Base-by-base conservation (phyloP, 2,113 vertebrate genomes). In the Lota lota region DNA sequence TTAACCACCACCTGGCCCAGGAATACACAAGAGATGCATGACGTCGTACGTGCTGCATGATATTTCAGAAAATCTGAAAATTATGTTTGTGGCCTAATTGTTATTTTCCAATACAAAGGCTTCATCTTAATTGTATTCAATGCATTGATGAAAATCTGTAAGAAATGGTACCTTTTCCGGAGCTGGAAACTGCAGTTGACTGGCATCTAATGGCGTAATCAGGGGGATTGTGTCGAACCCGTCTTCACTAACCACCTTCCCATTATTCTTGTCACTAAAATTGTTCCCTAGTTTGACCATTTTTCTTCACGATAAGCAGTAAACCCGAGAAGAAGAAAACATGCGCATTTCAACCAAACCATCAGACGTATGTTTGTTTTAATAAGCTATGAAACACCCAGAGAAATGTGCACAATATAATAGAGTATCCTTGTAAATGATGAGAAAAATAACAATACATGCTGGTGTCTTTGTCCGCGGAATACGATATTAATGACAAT, bases 201-300 rank as follows among this genome's bases (percentile, higher is more conserved):
- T 96, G 89, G 95, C 95, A 85, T 97, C 96, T 85, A 98, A 86
- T 64, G 96, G 96, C 75, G 95, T 95, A 86, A 98, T 97, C 73
- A 98, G 84, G 61, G 96, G 96, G 86, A 97, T 97, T 90, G 95
- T 96, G 89, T 98, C 95, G 81, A 97, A 97, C 65, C 95, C 96
- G 87, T 97, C 96, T 89, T 97, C 96, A 68, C 91, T 79, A 80
- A 91, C 91, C 64, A 84, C 89, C 91, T 96, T 96, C 76, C 89
- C 85, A 70, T 79, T 88, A 79, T 90, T 94, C 87, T 98, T 98
- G 79, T 97, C 95, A 68, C 93, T 93, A 84, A 97, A 95, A 94
- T 94, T 94, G 86, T 93, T 95, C 78, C 95, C 95, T 90, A 98
- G 87, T 91, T 96, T 97, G 83, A 98, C 95, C 96, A 97, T 98